Percentiles rank a stretch among this genome's conserved stretches.
phyloP scores from a whole-genome alignment of 2,888 invertebrate genomes.

The Acrocyrtus sp. region DNA sequence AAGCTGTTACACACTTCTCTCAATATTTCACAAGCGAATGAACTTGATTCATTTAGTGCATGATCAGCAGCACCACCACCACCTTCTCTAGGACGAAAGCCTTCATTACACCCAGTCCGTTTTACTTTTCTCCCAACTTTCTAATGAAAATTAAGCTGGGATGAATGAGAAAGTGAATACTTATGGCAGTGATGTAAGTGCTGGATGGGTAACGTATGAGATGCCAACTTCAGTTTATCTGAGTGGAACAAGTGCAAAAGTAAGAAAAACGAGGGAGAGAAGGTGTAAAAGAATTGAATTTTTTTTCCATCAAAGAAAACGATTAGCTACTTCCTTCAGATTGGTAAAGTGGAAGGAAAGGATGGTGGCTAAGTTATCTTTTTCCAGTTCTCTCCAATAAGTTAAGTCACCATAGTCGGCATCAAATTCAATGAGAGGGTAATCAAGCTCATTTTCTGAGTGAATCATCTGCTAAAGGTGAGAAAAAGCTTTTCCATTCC shows the following conservation, averaged over 20 bases:
- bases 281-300: too few species aligned
- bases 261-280: neutral
- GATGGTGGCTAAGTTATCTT: too few species aligned
- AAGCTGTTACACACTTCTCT: constrained; percentile 9
- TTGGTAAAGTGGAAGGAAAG: too few species aligned
- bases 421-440: too few species aligned
- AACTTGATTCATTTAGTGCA: constrained; percentile 48
- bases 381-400: too few species aligned
- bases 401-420: too few species aligned
- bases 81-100: neutral
- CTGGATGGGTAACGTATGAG: constrained; percentile 8
- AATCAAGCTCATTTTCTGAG: too few species aligned
- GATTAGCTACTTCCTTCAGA: too few species aligned
- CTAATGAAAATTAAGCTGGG: constrained; percentile 32
- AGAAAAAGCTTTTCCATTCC: too few species aligned
- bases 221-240: constrained; percentile 21
- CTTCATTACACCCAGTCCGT: constrained; percentile 20
- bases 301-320: too few species aligned
- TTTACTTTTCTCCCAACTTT: constrained; percentile 14
- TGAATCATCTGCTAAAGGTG: too few species aligned
- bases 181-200: neutral
- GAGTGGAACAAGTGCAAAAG: constrained; percentile 1
- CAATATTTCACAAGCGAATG: constrained; percentile 49
- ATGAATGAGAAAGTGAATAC: constrained; percentile 7
- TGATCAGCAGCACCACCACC: constrained; percentile 35